phyloP scores from a whole-genome alignment of 1,140 invertebrate species.

The Rhagoletis pomonella region DNA sequence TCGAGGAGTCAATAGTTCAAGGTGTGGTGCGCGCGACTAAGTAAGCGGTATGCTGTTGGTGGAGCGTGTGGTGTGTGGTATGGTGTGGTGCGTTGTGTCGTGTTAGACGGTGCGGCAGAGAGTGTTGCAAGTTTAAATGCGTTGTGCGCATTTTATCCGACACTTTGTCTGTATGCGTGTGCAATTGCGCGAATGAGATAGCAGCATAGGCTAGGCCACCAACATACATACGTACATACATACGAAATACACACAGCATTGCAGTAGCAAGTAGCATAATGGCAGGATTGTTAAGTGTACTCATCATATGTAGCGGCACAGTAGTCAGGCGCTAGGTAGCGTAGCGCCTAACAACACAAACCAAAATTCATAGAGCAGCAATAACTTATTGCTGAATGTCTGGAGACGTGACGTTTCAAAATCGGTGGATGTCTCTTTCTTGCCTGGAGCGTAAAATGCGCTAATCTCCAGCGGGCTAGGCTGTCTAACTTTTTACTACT shows the following conservation, averaged over 20 bases:
- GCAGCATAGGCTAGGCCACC: background rate
- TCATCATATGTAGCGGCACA: background rate
- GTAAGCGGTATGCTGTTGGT: background rate
- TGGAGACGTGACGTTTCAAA: background rate
- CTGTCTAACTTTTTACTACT: no score
- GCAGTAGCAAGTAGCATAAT: background rate
- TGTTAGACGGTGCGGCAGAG: slow-evolving; percentile 24
- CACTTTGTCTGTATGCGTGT: background rate
- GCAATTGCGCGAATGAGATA: slow-evolving; percentile 7
- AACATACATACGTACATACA: background rate
- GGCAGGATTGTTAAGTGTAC: background rate
- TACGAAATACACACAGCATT: no score
- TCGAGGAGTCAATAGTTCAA: slow-evolving; percentile 44
- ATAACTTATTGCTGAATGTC: slow-evolving; percentile 18
- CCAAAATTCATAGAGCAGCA: slow-evolving; percentile 10
- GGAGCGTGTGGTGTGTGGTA: background rate
- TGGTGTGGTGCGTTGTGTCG: background rate
- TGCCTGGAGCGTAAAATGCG: background rate
- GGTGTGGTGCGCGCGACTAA: background rate
- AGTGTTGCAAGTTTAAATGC: slow-evolving; percentile 35
- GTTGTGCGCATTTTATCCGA: slow-evolving; percentile 11
- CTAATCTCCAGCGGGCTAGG: background rate
- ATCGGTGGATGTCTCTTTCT: slow-evolving; percentile 26
- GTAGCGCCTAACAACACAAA: background rate
- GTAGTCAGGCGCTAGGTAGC: slow-evolving; percentile 9